Evolutionary conservation across 2,113 vertebrate genomes (phyloP).

Genomic region (Ia io): DNA sequence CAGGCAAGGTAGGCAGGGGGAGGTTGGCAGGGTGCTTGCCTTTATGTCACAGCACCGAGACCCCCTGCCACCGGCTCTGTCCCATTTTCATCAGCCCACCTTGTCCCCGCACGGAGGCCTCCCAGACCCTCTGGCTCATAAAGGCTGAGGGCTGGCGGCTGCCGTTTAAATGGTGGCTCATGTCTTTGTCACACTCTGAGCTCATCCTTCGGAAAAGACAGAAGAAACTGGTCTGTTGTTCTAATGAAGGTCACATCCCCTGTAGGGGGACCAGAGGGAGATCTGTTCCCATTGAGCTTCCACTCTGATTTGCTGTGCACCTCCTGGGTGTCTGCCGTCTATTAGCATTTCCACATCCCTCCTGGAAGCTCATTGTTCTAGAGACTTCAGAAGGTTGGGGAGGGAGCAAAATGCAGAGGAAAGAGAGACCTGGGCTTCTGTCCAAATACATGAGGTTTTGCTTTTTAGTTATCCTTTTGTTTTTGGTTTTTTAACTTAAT

Average conservation of each 20-base stretch:
- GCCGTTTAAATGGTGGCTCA: neutral
- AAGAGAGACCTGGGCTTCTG: neutral
- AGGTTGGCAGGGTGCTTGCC: neutral
- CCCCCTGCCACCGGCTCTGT: neutral
- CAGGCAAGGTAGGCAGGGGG: neutral
- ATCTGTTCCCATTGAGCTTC: neutral
- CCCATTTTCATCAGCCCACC: neutral
- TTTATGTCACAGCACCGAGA: neutral
- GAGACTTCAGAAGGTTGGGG: neutral
- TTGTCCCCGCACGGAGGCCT: neutral
- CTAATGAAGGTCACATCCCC: constrained; percentile 35
- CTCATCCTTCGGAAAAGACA: constrained; percentile 31
- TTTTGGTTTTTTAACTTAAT: neutral
- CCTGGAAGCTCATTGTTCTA: neutral
- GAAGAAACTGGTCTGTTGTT: neutral
- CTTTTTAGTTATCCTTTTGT: neutral
- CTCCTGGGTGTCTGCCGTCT: neutral
- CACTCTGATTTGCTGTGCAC: neutral
- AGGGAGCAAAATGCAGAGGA: neutral
- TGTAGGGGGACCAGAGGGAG: neutral
- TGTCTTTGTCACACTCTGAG: constrained; percentile 4
- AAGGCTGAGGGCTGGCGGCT: neutral
- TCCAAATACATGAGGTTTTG: neutral
- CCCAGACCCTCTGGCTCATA: constrained; percentile 29
- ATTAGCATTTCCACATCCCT: neutral